These are phyloP conservation scores for Calcarius ornatus DNA, from an alignment of 2,113 vertebrate species.

Conservation along the genomic window DNA sequence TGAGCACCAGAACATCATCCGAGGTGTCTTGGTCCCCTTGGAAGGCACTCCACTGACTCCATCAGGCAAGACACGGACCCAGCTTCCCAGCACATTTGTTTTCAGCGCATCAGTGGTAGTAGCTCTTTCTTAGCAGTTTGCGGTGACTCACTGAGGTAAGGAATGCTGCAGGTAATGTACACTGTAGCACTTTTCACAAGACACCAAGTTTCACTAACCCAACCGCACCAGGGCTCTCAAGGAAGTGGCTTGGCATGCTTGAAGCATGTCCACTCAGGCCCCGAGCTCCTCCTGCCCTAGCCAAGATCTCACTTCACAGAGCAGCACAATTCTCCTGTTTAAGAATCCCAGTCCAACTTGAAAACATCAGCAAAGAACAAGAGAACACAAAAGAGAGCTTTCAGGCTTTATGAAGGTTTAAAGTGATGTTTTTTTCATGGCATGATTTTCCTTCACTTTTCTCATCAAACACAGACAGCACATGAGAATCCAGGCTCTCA, in stretches of 20 bases:
- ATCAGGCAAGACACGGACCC: not conserved
- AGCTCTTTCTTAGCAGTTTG: not conserved
- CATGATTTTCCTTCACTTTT: not conserved
- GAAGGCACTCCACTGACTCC: not conserved
- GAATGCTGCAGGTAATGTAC: not conserved
- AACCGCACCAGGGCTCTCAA: fast-evolving
- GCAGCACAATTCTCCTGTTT: not conserved
- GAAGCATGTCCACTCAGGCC: fast-evolving
- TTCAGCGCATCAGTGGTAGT: not conserved
- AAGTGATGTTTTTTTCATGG: not conserved
- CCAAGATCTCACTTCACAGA: not conserved
- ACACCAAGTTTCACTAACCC: not conserved
- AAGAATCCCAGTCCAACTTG: not conserved
- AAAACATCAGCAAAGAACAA: not conserved
- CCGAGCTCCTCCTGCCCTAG: not conserved
- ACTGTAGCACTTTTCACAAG: not conserved
- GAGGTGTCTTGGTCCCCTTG: not conserved
- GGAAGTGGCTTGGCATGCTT: fast-evolving
- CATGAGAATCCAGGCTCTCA: not conserved
- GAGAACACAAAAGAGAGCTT: not conserved
- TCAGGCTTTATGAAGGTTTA: not conserved
- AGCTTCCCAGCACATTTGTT: not conserved
- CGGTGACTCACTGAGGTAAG: not conserved
- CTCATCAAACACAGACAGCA: not conserved
- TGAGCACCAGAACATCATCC: not conserved